phyloP scores from a whole-genome alignment of 2,113 vertebrate species.

The Genyomyrus donnyi region DNA sequence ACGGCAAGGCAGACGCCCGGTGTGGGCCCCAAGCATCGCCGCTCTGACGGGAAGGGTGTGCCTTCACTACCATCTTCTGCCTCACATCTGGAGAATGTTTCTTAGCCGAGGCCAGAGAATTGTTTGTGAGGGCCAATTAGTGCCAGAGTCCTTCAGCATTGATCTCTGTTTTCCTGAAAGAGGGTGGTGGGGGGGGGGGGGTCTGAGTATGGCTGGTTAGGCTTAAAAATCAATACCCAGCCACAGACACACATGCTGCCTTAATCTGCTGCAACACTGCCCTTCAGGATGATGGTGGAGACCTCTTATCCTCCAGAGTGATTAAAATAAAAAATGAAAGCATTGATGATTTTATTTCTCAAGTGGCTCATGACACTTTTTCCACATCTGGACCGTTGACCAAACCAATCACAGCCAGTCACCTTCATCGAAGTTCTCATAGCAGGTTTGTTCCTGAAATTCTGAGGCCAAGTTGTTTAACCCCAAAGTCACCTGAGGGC shows the following conservation, averaged over 20 bases:
- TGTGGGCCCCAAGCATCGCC: background rate
- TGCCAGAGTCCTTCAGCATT: constrained; percentile 7
- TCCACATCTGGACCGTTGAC: background rate
- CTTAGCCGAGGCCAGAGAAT: background rate
- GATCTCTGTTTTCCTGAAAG: constrained; percentile 36
- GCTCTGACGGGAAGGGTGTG: background rate
- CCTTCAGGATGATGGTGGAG: background rate
- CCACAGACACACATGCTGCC: background rate
- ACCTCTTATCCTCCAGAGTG: background rate
- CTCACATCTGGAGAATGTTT: constrained; percentile 40
- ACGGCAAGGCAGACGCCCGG: background rate
- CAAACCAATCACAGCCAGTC: background rate
- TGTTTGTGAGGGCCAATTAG: constrained; percentile 5
- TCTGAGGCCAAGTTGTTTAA: background rate
- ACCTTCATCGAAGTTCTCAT: background rate
- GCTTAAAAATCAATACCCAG: background rate
- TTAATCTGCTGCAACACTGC: background rate
- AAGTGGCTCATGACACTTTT: background rate
- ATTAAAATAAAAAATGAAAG: background rate
- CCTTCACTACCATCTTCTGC: constrained; percentile 28
- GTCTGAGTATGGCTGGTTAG: background rate
- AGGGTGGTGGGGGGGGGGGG: constrained; percentile 12
- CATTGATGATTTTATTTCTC: background rate
- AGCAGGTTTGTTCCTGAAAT: background rate
- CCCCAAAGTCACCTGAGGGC: background rate